Evolutionary conservation across 2,888 invertebrate species (phyloP), one percentile per base, ranked within the genome.

Genomic region (Cacoxenus indagator): DNA sequence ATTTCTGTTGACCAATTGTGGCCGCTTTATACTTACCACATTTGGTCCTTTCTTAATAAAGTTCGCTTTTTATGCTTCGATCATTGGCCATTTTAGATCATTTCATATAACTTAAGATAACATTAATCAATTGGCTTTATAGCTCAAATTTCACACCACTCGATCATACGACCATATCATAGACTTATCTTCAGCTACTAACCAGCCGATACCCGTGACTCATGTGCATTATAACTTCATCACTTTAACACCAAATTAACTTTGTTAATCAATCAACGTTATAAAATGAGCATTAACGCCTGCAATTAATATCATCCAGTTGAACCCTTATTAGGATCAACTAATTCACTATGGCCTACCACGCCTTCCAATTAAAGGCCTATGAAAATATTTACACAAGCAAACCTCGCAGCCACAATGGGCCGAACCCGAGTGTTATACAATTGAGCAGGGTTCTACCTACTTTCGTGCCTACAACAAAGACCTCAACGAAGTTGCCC

Each of bases 401-500:
- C 65, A 26, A 29, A 64, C 14, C 65, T 46, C 67, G 71, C 71
- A 73, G 77, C 81, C 82, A 83, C 76, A 71, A 76, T 74, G 71
- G 78, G 72, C 72, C 45, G 74, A 57, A 66, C 71, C 67, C 72
- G 55, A 59, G 51, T 67, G 66, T 5, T 43, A 62, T 29, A 22
- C 43, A 37, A 26, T 62, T 45, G 26, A 51, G 22, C 17, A 26
- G 24, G 84, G 77, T 78, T 77, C 75, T 75, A 67, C 76, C 76
- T 84, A 81, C 78, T 79, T 82, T 82, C 81, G 73, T 76, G 70
- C 76, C 72, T 67, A 67, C 46, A 43, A 61, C 61, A 62, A 43
- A 8, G n/a, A 17, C 37, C 8, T 11, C 37, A 37, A 37, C 37
- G 14, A 37, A 37, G 72, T 76, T 75, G 75, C 78, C 70, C 37